Evolutionary conservation across 2,888 invertebrate species (phyloP).

Genomic region (Crocallis elinguaria): DNA sequence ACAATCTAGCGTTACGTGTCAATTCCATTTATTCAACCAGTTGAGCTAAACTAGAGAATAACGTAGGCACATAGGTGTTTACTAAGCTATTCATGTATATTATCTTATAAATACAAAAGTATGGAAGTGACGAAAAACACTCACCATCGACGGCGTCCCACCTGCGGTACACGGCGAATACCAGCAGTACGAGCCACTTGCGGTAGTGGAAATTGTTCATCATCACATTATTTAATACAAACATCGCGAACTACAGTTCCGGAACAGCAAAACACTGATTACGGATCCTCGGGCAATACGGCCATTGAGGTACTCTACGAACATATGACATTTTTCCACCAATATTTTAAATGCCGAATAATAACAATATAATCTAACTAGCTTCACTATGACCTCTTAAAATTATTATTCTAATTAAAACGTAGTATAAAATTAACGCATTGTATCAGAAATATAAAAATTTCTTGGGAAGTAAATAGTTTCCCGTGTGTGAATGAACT

Average conservation of each 20-base stretch:
- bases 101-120: not conserved
- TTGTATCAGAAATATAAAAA: constrained; percentile 13
- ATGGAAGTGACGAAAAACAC: constrained; percentile 37
- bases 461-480: constrained; percentile 4
- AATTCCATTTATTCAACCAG: not conserved
- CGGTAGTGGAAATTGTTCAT: constrained; percentile 65
- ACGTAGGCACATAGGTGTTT: not conserved
- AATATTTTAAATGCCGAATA: constrained; percentile 3
- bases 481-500: not conserved
- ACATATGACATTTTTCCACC: constrained; percentile 56
- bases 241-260: constrained; percentile 63
- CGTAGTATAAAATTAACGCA: constrained; percentile 20
- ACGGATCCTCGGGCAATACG: constrained; percentile 65
- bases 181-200: constrained; percentile 65
- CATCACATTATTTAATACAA: constrained; percentile 59
- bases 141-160: constrained; percentile 67
- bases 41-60: not conserved
- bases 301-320: constrained; percentile 66
- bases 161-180: constrained; percentile 59
- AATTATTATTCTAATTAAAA: constrained; percentile 3
- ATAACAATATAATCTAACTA: constrained; percentile 8
- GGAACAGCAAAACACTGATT: constrained; percentile 62
- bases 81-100: not conserved
- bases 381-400: not conserved
- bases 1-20: no score